Conservation (phyloP, 2,888 invertebrate species). For the Acholoe squamosa region DNA sequence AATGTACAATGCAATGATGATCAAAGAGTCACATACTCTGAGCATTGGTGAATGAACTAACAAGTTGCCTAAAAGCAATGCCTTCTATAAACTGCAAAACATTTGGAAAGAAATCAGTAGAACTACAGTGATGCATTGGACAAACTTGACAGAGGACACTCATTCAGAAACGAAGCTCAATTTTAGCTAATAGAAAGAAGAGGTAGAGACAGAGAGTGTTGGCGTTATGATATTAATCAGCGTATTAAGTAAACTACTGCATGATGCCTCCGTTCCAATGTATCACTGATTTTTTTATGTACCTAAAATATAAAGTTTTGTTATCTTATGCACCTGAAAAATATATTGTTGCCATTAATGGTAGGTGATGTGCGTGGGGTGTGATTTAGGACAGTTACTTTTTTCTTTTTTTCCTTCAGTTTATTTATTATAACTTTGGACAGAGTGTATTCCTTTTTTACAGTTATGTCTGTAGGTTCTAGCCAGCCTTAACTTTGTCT, state of each 20-base stretch:
- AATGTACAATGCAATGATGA: too few species aligned
- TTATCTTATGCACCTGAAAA: neutral
- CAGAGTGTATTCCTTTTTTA: neutral
- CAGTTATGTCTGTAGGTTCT: neutral
- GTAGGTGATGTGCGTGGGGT: neutral
- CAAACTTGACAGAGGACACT: conserved; percentile 10
- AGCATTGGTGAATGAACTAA: too few species aligned
- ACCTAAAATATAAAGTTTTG: conserved; percentile 30
- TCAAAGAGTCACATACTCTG: too few species aligned
- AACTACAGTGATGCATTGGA: conserved; percentile 55
- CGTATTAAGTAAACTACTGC: conserved; percentile 2
- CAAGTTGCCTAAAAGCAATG: neutral
- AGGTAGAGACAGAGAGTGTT: neutral
- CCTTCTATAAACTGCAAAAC: neutral
- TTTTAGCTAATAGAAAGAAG: neutral
- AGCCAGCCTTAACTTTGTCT: neutral
- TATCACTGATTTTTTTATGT: conserved; percentile 32
- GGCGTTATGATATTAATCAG: neutral
- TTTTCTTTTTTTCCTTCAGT: too few species aligned
- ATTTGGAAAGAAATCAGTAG: neutral
- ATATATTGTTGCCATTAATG: neutral
- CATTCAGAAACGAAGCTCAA: conserved; percentile 20
- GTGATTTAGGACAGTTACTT: neutral
- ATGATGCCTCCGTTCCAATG: conserved; percentile 60
- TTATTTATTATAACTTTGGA: neutral